Conservation (phyloP, 1,140 invertebrate species). For the Drosophila yakuba region DNA sequence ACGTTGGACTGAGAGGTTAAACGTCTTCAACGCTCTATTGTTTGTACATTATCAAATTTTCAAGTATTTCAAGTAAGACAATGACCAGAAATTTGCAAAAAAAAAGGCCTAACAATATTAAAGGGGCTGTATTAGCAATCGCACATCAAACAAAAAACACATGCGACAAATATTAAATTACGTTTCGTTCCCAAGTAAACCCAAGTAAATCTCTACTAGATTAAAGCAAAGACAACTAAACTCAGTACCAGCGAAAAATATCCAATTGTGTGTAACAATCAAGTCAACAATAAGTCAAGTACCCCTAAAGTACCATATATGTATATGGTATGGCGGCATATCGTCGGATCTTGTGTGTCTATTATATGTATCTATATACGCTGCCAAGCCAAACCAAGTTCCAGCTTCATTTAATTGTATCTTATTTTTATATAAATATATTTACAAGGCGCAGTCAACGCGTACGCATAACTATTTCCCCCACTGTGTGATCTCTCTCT, state of each 20-base stretch:
- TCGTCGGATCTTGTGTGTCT: constrained; percentile 22
- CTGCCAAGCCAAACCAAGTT: constrained; percentile 13
- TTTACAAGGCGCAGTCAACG: constrained; percentile 13
- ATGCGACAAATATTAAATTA: background rate
- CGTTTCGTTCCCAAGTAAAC: constrained; percentile 6
- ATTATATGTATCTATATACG: constrained; percentile 1
- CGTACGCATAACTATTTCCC: constrained; percentile 16
- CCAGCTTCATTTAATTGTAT: constrained; percentile 26
- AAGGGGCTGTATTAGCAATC: background rate
- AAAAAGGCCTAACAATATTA: background rate
- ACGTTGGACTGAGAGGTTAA: too few species aligned
- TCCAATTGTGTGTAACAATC: constrained; percentile 44
- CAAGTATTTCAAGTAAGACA: too few species aligned
- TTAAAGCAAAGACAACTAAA: constrained; percentile 1
- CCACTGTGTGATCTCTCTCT: constrained; percentile 57
- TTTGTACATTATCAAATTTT: too few species aligned
- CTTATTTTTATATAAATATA: constrained; percentile 42
- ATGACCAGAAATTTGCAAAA: too few species aligned
- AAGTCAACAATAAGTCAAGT: constrained; percentile 46
- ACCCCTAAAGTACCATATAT: constrained; percentile 11
- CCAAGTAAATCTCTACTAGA: too few species aligned
- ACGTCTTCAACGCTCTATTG: too few species aligned
- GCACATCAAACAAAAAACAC: constrained; percentile 17
- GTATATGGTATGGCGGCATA: background rate
- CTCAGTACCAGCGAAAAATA: constrained; percentile 38